phyloP scores from a whole-genome alignment of 37 sponge, comb jelly and placozoan genomes.

The Crambe crambe region DNA sequence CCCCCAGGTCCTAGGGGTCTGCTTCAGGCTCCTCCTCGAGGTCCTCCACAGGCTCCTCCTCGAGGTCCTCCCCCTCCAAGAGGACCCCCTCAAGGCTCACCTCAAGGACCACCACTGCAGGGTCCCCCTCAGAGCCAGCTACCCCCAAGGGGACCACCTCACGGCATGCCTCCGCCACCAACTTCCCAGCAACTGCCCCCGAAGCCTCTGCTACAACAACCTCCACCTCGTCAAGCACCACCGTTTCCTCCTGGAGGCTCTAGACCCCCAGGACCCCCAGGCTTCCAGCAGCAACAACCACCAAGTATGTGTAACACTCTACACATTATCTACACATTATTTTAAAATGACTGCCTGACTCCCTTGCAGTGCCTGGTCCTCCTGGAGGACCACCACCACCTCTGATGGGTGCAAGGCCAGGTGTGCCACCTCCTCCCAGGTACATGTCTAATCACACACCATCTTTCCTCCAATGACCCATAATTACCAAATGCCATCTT shows the following conservation, averaged over 20 bases:
- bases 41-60: slow-evolving; percentile 1
- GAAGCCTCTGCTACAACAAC: not conserved
- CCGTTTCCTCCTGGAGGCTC: not conserved
- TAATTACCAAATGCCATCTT: too few relatives aligned
- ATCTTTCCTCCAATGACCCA: not conserved
- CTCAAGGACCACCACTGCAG: not conserved
- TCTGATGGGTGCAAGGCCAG: not conserved
- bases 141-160: not conserved
- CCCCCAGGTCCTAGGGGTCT: not conserved
- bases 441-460: not conserved
- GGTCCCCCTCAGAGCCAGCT: slow-evolving; percentile 10
- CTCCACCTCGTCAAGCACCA: not conserved
- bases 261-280: slow-evolving; percentile 3
- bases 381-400: not conserved
- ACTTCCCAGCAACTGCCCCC: not conserved
- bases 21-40: slow-evolving; percentile 1
- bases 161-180: not conserved
- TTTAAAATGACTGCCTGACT: not conserved
- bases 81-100: slow-evolving; percentile 8
- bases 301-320: not conserved
- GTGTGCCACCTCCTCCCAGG: not conserved
- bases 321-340: not conserved
- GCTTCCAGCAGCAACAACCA: not conserved
- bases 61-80: not conserved
- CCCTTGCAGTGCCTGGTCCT: not conserved